Conservation (phyloP, 2,797 vertebrate species). For the Lepilemur ruficaudatus region DNA sequence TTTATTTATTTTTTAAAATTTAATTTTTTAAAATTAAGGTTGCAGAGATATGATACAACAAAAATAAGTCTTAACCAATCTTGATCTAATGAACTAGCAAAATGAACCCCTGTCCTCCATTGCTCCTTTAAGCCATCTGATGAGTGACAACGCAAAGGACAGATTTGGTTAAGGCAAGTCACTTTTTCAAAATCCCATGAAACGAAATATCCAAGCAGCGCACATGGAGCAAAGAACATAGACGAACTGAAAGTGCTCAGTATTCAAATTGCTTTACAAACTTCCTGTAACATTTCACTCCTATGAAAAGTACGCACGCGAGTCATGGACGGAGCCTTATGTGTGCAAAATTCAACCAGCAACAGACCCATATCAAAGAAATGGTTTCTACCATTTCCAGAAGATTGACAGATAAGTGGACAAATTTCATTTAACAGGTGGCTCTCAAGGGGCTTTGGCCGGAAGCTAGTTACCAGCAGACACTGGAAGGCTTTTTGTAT, state of each 20-base stretch:
- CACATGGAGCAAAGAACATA: neutral
- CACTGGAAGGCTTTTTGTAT: neutral
- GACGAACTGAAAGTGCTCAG: neutral
- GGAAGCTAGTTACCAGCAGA: neutral
- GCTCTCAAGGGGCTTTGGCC: fast-evolving
- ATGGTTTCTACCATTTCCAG: neutral
- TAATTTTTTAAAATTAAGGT: neutral
- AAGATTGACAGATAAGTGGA: neutral
- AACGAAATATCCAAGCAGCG: neutral
- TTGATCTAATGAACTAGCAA: neutral
- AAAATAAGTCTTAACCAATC: neutral
- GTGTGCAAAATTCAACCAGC: neutral
- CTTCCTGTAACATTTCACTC: neutral
- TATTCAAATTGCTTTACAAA: neutral
- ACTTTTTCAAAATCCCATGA: neutral
- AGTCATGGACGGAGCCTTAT: too few relatives aligned
- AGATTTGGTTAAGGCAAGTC: neutral
- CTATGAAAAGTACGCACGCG: too few relatives aligned
- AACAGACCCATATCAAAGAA: neutral
- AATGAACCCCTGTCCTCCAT: neutral
- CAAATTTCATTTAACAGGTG: neutral
- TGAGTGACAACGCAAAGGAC: neutral
- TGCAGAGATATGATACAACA: neutral
- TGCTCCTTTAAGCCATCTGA: neutral
- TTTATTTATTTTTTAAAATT: neutral